These are phyloP conservation scores for Diglossa cyanea DNA, from an alignment of 2,797 vertebrate species.

Conservation along the genomic window DNA sequence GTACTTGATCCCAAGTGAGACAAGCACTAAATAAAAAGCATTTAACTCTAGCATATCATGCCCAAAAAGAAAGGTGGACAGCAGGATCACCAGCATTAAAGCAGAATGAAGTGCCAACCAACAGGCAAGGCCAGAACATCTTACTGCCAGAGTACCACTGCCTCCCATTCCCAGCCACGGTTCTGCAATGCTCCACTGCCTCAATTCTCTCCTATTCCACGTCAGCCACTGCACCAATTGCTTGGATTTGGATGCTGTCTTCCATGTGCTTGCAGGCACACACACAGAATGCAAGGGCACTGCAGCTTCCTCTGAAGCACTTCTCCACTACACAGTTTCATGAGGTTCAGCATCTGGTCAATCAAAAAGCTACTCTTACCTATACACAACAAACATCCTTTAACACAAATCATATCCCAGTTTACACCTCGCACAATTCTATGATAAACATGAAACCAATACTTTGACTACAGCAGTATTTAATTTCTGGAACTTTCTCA, in stretches of 20 bases:
- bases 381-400: background rate
- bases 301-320: background rate
- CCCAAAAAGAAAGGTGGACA: background rate
- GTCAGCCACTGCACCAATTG: background rate
- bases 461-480: background rate
- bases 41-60: background rate
- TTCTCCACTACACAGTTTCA: rapidly evolving
- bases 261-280: rapidly evolving
- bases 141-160: background rate
- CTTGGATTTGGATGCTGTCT: background rate
- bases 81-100: background rate
- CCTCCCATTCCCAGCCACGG: background rate
- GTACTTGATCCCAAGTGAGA: background rate
- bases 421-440: background rate
- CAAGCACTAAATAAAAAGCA: background rate
- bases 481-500: background rate
- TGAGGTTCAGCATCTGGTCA: background rate
- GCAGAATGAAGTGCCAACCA: background rate
- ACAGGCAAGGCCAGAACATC: background rate
- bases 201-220: background rate
- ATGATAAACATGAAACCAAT: rapidly evolving
- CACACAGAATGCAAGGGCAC: background rate
- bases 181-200: background rate
- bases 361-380: background rate
- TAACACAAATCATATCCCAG: background rate